These are phyloP conservation scores for Sander vitreus DNA, from an alignment of 2,113 vertebrate species.

Conservation along the genomic window DNA sequence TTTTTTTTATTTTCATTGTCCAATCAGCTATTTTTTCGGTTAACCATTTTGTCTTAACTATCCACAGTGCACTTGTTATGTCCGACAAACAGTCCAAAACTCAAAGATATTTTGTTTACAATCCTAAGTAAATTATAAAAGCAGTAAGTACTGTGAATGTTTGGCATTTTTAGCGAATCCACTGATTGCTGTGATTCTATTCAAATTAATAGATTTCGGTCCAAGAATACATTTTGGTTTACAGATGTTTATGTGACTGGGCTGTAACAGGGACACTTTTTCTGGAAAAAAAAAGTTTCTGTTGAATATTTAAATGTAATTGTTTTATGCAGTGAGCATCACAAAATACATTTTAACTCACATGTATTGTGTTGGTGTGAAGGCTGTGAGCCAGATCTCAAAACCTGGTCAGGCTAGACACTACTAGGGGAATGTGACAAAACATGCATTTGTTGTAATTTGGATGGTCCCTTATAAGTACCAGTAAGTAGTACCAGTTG, in stretches of 20 bases:
- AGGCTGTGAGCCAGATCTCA: neutral
- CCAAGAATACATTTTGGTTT: too few species aligned
- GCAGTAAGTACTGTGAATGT: neutral
- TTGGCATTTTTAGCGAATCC: neutral
- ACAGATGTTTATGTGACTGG: neutral
- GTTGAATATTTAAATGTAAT: neutral
- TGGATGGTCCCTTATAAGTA: neutral
- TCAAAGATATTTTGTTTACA: neutral
- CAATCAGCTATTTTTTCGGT: neutral
- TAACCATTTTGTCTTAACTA: neutral
- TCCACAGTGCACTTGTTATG: neutral
- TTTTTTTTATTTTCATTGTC: neutral
- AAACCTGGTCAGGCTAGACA: neutral
- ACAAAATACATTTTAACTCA: neutral
- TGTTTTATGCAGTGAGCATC: neutral
- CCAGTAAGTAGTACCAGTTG: neutral
- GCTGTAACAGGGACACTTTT: neutral
- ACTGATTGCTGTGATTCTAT: neutral
- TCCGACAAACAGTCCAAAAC: neutral
- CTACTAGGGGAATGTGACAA: neutral
- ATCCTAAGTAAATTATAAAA: neutral
- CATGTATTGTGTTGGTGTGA: neutral
- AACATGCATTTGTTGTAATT: neutral
- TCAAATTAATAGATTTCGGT: neutral
- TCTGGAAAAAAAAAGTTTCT: neutral